Evolutionary conservation across 1,140 invertebrate genomes (phyloP).

Genomic region (Bombus waltoni): DNA sequence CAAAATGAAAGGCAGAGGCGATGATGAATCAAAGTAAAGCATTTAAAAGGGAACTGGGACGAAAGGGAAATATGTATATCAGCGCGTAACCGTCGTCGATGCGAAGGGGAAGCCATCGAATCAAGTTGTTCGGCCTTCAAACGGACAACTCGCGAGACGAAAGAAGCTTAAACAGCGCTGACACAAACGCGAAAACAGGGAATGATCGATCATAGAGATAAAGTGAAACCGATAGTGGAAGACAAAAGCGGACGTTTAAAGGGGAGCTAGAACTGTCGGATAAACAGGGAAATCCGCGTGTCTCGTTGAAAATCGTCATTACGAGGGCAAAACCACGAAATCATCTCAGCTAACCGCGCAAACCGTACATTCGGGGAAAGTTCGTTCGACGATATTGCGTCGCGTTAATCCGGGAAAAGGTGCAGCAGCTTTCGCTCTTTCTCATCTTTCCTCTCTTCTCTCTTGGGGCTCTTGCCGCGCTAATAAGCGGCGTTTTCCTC

Average conservation of each 20-base stretch:
- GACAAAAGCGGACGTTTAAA: conserved; percentile 6
- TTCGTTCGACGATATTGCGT: conserved; percentile 41
- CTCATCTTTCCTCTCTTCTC: neutral
- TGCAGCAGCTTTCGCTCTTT: neutral
- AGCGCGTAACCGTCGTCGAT: neutral
- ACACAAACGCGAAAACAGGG: neutral
- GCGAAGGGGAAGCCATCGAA: neutral
- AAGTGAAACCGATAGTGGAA: neutral
- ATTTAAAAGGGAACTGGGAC: neutral
- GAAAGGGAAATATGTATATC: neutral
- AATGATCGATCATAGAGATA: neutral
- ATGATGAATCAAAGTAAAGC: neutral
- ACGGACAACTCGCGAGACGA: neutral
- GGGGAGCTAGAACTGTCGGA: conserved; percentile 4
- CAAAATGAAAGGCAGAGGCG: neutral
- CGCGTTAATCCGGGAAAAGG: conserved; percentile 26
- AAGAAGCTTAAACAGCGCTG: neutral
- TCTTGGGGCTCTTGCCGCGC: neutral
- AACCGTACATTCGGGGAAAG: neutral
- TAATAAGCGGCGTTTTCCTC: neutral
- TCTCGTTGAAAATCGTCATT: neutral
- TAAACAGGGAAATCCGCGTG: neutral
- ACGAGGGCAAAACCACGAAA: neutral
- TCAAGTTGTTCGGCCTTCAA: neutral
- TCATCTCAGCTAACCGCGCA: neutral